Evolutionary conservation across 1,140 invertebrate genomes (phyloP), one percentile per base, ranked within the genome.

Genomic region (Neelides sp.): DNA sequence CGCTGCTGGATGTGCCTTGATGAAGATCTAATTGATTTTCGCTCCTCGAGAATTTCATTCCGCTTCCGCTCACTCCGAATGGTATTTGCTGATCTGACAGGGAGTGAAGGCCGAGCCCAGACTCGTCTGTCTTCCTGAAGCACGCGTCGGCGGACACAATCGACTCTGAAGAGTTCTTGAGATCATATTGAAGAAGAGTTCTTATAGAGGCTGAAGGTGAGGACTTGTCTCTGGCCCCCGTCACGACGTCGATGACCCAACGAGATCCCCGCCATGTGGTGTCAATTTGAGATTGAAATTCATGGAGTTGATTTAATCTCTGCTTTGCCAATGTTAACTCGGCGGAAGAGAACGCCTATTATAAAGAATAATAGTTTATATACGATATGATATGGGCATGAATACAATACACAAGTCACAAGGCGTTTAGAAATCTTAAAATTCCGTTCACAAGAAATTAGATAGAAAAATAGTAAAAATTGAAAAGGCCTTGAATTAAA

Each of bases 171-270:
- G 50, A 52, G 20, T 43, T 52, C 37, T 52, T 32, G 4, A 36
- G 17, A 15, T 40, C 50, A 22, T 7, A 39, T 19, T 45, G 35
- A 39, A 23, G 19, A 22, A 52, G 35, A 22, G 43, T 35, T 27
- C 30, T 22, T 22, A 51, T 45, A 51, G 47, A 28, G 28, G 43
- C 40, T 53, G 55, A 42, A 55, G 50, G 43, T 58, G 42, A 57
- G 10, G 67, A 73, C 61, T 85, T 82, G 64, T 94, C 91, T 48
- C 91, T 72, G 1, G 91, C 89, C 64, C 89, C 91, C 1, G 85
- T 82, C 32, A 96, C 85, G 2, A 93, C 79, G 62, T 96, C 90
- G 75, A 93, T 87, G 1, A 96, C 75, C 93, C 93, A 98, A 12
- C 94, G 76, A 2, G 86, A 81, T 20, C 80, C 79, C 64, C 92